Percentiles rank a stretch among this genome's conserved stretches.
Conservation (phyloP, 2,113 vertebrate species). For the Elephantulus edwardii region DNA sequence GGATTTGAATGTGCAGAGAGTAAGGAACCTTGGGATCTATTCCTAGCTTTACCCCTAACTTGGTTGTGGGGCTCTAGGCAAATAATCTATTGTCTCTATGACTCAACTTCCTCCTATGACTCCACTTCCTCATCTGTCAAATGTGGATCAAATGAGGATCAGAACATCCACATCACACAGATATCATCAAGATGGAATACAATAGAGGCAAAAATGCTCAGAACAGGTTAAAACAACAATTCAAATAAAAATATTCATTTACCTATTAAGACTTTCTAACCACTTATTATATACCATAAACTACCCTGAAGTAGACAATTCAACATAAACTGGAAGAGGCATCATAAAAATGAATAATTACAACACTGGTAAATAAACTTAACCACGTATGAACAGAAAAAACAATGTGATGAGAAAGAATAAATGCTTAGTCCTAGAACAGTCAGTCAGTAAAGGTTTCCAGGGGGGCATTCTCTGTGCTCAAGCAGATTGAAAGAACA, state of each 20-base stretch:
- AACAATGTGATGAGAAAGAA: not conserved
- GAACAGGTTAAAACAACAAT: not conserved
- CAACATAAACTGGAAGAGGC: not conserved
- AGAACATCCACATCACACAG: not conserved
- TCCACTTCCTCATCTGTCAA: conserved; percentile 47
- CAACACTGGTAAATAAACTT: not conserved
- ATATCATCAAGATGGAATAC: not conserved
- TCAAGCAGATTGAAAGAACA: not conserved
- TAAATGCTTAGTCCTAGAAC: not conserved
- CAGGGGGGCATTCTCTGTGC: not conserved
- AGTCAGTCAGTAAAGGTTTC: not conserved
- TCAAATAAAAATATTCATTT: not conserved
- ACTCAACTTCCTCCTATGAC: conserved; percentile 32
- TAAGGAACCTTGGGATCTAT: not conserved
- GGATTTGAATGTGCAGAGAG: not conserved
- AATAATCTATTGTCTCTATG: conserved; percentile 16
- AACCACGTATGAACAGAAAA: not conserved
- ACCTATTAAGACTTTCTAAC: not conserved
- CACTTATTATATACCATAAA: not conserved
- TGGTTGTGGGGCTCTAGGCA: not conserved
- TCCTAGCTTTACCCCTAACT: conserved; percentile 7
- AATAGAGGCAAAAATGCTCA: not conserved
- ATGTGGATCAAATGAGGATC: not conserved
- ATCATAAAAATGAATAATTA: not conserved
- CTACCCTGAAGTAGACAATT: not conserved